A percentile compares a stretch with the other conserved stretches of the same genome.
Conservation (phyloP, 2,888 invertebrate genomes). For the Coenonympha arcania region DNA sequence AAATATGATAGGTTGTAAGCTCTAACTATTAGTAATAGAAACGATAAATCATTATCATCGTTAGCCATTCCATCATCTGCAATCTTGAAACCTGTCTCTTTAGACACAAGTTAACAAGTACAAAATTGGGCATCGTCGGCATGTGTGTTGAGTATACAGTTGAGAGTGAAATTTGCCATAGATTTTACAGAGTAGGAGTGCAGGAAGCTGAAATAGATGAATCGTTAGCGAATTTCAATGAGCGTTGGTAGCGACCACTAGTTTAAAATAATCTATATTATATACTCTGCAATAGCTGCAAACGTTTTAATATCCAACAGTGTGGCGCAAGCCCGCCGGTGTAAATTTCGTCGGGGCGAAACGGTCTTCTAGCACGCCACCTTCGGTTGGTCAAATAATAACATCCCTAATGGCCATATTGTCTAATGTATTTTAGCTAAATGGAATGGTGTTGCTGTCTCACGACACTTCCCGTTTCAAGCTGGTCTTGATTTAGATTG, state of each 20-base stretch:
- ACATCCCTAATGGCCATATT: conserved; percentile 65
- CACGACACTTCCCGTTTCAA: conserved; percentile 41
- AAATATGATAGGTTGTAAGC: conserved; percentile 65
- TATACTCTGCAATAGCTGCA: conserved; percentile 50
- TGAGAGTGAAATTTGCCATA: too few relatives aligned
- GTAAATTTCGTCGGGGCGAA: conserved; percentile 63
- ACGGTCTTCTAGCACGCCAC: conserved; percentile 64
- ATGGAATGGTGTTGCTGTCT: conserved; percentile 53
- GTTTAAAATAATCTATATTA: not conserved
- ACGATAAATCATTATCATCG: too few relatives aligned
- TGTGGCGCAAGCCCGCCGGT: conserved; percentile 58
- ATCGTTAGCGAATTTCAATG: too few relatives aligned
- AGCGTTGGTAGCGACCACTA: too few relatives aligned
- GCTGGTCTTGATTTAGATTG: conserved; percentile 58
- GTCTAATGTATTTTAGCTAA: conserved; percentile 68
- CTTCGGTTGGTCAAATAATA: conserved; percentile 69
- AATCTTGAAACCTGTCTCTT: too few relatives aligned
- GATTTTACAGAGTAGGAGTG: too few relatives aligned
- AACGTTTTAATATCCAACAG: conserved; percentile 68
- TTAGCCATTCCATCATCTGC: too few relatives aligned
- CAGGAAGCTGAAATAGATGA: too few relatives aligned
- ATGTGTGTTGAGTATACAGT: too few relatives aligned
- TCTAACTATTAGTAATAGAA: conserved; percentile 58
- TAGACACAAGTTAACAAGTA: too few relatives aligned
- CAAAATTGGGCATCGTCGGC: too few relatives aligned